Conservation (phyloP, 2,797 vertebrate genomes). For the Myotis planiceps region DNA sequence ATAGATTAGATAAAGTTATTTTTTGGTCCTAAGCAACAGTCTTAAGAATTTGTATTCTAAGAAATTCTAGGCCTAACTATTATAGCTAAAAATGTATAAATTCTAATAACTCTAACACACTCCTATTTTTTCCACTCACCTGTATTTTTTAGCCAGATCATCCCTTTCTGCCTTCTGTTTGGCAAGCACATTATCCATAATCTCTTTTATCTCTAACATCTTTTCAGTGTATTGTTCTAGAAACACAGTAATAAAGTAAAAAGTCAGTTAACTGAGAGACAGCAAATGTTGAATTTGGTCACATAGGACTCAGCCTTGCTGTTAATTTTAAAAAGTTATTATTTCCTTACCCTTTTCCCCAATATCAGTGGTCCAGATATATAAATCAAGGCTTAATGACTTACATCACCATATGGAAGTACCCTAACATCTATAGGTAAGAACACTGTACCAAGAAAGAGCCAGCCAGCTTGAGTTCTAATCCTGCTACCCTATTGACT, state of each 20-base stretch:
- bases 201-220: constrained; percentile 85
- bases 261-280: neutral
- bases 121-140: constrained; percentile 82
- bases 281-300: constrained; percentile 34
- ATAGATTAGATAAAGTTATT: neutral
- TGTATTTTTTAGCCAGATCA: constrained; percentile 87
- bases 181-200: constrained; percentile 85
- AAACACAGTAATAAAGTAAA: constrained; percentile 42
- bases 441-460: neutral
- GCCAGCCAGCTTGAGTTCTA: neutral
- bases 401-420: neutral
- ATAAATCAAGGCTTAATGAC: neutral
- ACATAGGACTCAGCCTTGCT: neutral
- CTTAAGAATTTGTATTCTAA: constrained; percentile 9
- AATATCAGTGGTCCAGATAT: neutral
- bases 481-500: neutral
- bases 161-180: constrained; percentile 89
- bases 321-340: constrained; percentile 1
- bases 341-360: neutral
- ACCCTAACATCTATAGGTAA: neutral
- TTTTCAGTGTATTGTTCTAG: constrained; percentile 79
- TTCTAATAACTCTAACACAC: neutral
- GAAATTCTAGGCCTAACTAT: neutral
- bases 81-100: neutral
- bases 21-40: neutral